Evolutionary conservation across 2,797 vertebrate genomes (phyloP).

Genomic region (Lithobates pipiens): DNA sequence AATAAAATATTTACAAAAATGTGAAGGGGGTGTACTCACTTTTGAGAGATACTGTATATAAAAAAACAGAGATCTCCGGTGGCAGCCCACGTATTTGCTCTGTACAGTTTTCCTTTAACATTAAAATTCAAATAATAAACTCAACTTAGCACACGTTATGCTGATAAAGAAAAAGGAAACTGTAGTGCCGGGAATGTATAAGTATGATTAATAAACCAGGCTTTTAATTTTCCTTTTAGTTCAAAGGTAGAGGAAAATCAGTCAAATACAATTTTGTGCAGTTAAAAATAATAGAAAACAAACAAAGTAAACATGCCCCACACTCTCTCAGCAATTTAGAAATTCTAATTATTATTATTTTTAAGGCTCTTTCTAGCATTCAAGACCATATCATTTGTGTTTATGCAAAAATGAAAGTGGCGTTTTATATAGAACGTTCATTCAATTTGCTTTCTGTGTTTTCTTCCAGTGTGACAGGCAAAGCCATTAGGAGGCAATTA

Average conservation of each 20-base stretch:
- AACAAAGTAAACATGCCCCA: not conserved
- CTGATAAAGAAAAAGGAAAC: not conserved
- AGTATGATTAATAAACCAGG: not conserved
- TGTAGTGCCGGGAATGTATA: not conserved
- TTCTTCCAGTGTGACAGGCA: conserved; percentile 61
- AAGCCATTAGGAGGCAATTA: conserved; percentile 64
- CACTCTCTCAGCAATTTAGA: conserved; percentile 20
- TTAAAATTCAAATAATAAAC: not conserved
- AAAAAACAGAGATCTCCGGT: too few relatives aligned
- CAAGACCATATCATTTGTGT: conserved; percentile 65
- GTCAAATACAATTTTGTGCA: conserved; percentile 8
- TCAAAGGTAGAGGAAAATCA: conserved; percentile 21
- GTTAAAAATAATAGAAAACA: conserved; percentile 1
- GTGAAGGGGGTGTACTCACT: too few relatives aligned
- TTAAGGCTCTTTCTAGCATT: conserved; percentile 50
- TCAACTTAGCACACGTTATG: not conserved
- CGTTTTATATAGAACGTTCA: conserved; percentile 67
- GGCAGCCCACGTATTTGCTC: too few relatives aligned
- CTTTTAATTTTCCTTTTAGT: conserved; percentile 3
- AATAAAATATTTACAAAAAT: too few relatives aligned
- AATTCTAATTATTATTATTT: conserved; percentile 52
- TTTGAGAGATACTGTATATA: too few relatives aligned
- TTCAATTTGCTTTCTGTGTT: conserved; percentile 63
- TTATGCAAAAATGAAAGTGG: conserved; percentile 65
- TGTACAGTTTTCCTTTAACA: not conserved